A percentile compares a stretch with the other conserved stretches of the same genome.
Conservation (phyloP, 2,113 vertebrate species). For the Tupaia tana region DNA sequence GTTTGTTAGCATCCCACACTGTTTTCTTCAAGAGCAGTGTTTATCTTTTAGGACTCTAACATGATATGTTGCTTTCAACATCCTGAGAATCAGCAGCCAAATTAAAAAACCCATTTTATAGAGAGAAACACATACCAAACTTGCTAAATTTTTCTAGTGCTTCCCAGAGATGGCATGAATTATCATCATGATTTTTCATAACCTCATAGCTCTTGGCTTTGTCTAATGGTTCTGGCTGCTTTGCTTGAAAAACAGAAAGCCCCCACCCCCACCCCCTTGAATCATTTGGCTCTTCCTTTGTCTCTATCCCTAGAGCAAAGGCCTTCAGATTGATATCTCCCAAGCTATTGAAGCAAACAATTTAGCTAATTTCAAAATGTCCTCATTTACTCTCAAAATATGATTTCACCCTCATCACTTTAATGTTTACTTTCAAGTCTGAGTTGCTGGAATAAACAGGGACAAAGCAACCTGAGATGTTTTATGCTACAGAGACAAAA, state of each 20-base stretch:
- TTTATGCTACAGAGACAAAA: conserved; percentile 88
- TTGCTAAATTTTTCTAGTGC: background rate
- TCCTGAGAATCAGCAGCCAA: conserved; percentile 24
- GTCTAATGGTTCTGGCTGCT: conserved; percentile 4
- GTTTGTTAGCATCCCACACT: conserved; percentile 48
- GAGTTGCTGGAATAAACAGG: conserved; percentile 76
- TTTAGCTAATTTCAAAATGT: conserved; percentile 68
- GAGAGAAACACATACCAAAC: background rate
- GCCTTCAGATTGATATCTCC: background rate
- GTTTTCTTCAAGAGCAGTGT: conserved; percentile 73
- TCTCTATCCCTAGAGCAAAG: conserved; percentile 47
- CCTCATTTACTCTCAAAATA: conserved; percentile 67
- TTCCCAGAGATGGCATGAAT: background rate
- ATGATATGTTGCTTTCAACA: conserved; percentile 72
- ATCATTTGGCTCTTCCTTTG: conserved; percentile 49
- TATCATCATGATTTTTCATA: background rate
- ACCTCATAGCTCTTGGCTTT: background rate
- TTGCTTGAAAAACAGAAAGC: conserved; percentile 8
- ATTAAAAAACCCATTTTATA: conserved; percentile 50
- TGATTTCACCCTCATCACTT: conserved; percentile 53
- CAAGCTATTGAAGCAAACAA: conserved; percentile 52
- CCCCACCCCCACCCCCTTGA: background rate
- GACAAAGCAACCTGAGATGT: conserved; percentile 84
- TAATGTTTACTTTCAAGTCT: conserved; percentile 71
- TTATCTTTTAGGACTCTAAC: conserved; percentile 72